phyloP scores from a whole-genome alignment of 2,797 vertebrate genomes.

The Ctenochaetus hawaiiensis region DNA sequence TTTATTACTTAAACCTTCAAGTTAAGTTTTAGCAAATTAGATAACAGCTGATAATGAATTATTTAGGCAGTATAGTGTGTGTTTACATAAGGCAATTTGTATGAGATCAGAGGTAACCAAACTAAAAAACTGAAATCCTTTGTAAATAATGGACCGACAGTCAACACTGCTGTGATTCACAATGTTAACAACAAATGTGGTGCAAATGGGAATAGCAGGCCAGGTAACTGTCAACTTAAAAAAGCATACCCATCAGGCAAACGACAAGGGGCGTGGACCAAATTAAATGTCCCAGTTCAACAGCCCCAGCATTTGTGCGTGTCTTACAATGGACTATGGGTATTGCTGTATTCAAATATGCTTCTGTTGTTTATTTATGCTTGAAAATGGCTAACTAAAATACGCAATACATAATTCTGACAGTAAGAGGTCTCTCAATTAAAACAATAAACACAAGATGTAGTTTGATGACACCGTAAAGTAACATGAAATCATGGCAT shows the following conservation, averaged over 20 bases:
- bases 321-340: background rate
- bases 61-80: background rate
- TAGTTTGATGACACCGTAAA: too few relatives aligned
- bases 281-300: background rate
- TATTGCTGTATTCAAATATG: background rate
- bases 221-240: constrained; percentile 44
- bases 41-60: constrained; percentile 2
- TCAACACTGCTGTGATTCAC: background rate
- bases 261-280: background rate
- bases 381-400: background rate
- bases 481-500: too few relatives aligned
- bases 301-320: background rate
- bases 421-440: too few relatives aligned
- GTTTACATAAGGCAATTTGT: background rate
- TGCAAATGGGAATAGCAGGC: constrained; percentile 1
- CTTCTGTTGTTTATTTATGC: background rate
- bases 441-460: too few relatives aligned
- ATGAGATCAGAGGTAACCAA: background rate
- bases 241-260: background rate
- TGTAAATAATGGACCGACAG: background rate
- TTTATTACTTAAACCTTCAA: constrained; percentile 25
- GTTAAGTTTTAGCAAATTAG: background rate
- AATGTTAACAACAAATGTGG: constrained; percentile 39
- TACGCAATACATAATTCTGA: too few relatives aligned
- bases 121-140: background rate